A percentile compares a stretch with the other conserved stretches of the same genome.
Conservation (phyloP, 1,140 invertebrate species). For the Lysiphlebus fabarum region DNA sequence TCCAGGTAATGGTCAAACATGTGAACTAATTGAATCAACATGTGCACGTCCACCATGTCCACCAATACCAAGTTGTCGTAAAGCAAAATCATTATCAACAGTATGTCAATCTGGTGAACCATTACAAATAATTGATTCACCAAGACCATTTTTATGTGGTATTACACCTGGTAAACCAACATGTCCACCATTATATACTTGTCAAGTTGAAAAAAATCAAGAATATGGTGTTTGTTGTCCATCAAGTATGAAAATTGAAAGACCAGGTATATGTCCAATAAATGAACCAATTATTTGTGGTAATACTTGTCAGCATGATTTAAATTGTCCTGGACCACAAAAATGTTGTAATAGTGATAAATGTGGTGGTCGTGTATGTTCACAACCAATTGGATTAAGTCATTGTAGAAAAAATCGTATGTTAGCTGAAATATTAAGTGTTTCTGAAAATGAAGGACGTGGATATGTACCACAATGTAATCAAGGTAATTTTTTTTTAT, state of each 20-base stretch:
- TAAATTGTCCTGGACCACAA: conserved; percentile 74
- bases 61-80: conserved; percentile 76
- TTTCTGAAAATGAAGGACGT: conserved; percentile 73
- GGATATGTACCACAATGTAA: conserved; percentile 81
- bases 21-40: conserved; percentile 74
- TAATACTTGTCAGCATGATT: conserved; percentile 67
- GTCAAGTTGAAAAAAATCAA: conserved; percentile 71
- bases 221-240: conserved; percentile 86
- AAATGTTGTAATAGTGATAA: conserved; percentile 73
- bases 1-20: conserved; percentile 65
- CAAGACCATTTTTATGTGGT: conserved; percentile 78
- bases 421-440: conserved; percentile 70
- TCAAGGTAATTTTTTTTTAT: conserved; percentile 39
- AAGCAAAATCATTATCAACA: conserved; percentile 60
- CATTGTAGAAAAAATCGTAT: conserved; percentile 74
- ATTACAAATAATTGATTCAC: conserved; percentile 73
- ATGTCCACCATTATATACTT: conserved; percentile 77
- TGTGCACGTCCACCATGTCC: conserved; percentile 76
- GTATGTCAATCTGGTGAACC: conserved; percentile 77
- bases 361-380: conserved; percentile 43
- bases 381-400: conserved; percentile 38
- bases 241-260: conserved; percentile 69
- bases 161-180: conserved; percentile 73
- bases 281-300: conserved; percentile 58
- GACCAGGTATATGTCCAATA: conserved; percentile 71